Evolutionary conservation across 2,113 vertebrate genomes (phyloP).

Genomic region (Psilopogon haemacephalus): DNA sequence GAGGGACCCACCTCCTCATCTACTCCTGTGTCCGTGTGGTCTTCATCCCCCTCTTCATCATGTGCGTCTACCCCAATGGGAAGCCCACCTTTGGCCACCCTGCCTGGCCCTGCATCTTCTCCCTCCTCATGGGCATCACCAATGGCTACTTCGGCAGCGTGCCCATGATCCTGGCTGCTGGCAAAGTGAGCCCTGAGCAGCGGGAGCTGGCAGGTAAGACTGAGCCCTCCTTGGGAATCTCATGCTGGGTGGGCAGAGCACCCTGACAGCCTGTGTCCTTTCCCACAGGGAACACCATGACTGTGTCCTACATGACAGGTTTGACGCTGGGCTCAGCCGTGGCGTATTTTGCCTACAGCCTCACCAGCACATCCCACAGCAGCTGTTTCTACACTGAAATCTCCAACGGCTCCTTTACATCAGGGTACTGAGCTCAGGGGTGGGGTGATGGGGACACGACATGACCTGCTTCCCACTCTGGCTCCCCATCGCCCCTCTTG

Average conservation of each 20-base stretch:
- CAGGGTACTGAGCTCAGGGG: constrained; percentile 69
- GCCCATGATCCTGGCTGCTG: constrained; percentile 95
- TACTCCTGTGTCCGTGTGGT: constrained; percentile 89
- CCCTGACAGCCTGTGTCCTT: not conserved
- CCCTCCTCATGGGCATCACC: constrained; percentile 95
- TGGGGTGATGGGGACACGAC: not conserved
- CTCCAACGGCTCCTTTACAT: constrained; percentile 69
- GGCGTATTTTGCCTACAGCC: constrained; percentile 92
- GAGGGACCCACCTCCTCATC: constrained; percentile 87
- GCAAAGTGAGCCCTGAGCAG: constrained; percentile 91
- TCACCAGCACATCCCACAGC: constrained; percentile 78
- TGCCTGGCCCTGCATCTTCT: constrained; percentile 96
- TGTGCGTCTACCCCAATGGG: constrained; percentile 89
- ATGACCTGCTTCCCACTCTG: not conserved
- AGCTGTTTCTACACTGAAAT: constrained; percentile 66
- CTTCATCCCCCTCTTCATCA: constrained; percentile 97
- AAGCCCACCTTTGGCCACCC: constrained; percentile 88
- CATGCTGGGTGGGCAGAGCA: rapidly evolving
- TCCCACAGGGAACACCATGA: constrained; percentile 94
- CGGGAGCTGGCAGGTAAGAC: constrained; percentile 91
- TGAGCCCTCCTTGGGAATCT: rapidly evolving
- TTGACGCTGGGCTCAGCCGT: constrained; percentile 92
- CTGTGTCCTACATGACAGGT: constrained; percentile 96
- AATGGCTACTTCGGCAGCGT: constrained; percentile 97
- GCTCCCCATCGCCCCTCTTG: not conserved